Base-by-base conservation (phyloP, 2,113 vertebrate species). In the Tringa solitaria region DNA sequence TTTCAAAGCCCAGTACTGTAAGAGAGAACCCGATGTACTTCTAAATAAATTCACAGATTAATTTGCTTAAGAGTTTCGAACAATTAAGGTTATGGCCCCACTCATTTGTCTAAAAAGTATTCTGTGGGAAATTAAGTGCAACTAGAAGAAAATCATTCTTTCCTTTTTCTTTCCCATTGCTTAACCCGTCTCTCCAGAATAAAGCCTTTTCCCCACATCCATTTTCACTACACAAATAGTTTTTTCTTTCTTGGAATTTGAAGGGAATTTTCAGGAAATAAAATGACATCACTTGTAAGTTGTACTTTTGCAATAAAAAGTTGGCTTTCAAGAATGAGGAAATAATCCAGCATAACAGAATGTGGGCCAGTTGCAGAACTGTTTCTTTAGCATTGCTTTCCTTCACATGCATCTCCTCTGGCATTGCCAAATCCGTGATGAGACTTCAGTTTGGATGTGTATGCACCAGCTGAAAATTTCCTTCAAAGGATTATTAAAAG, bases 31-130 rank as follows among this genome's bases (percentile, higher is more conserved):
- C 80, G 41, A 27, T 89, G 84, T 95, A 89, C 93, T 94, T 95
- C 85, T 94, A 92, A 95, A 91, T 92, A 91, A 92, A 94, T 95
- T 93, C 82, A 93, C 45, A 54, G 87, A 90, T 92, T 92, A 84
- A 93, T 93, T 94, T 92, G 65, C 41, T 80, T 89, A 87, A 54
- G 43, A 93, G 63, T 94, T 95, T 91, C 82, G 69, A 87, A 87
- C 88, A 96, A 93, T 80, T 51, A 95, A 82, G 61, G 75, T 87
- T 95, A 88, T 43, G 67, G 37, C 54, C 50, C 10, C 39, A 12
- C 33, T 33, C 30, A 46, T 90, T 96, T 89, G 23, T 92, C 89
- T 88, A 14, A 37, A 68, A 77, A 65, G 26, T 64, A 72, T 94
- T 83, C 39, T 77, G 65, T 93, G 84, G 63, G 89, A 95, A 95